Base-by-base conservation (phyloP, 2,113 vertebrate species). In the Xenopus laevis region DNA sequence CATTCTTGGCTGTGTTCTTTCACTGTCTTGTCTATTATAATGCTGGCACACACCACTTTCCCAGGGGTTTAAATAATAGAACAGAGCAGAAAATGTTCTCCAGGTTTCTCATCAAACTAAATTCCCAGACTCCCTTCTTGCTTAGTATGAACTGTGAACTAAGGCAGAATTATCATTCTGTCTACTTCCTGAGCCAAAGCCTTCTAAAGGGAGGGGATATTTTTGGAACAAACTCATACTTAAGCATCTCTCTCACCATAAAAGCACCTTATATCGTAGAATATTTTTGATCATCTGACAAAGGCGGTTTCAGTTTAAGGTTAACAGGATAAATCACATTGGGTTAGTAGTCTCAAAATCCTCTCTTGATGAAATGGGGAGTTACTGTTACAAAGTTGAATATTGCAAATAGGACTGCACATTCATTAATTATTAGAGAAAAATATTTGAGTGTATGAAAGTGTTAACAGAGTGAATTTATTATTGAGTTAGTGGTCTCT, bases 101-200 rank as follows among this genome's bases (percentile, higher is more conserved):
- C 84, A 87, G 84, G 84, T 86, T 86, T 83, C 82, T 83, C 79
- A 79, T 71, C 82, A 82, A 82, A 65, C 60, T 75, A 78, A 86
- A 87, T 81, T 87, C 86, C 82, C 86, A 78, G 84, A 86, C 79
- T 87, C 85, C 86, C 82, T 79, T 58, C 33, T 79, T 83, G 83
- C 80, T 86, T 87, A 82, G 81, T 80, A 82, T 82, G 84, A 87
- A 81, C 78, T 78, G 78, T 83, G 83, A 84, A 79, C 80, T 82
- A 79, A 85, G 85, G 74, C 78, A 83, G 84, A 87, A 86, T 83
- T 83, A 87, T 85, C 81, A 78, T 82, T 83, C 85, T 86, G 84
- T 84, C 82, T 82, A 84, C 81, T 84, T 86, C 78, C 82, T 71
- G 81, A 85, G 83, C 80, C 84, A 85, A 79, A 74, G 77, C 71